These are phyloP conservation scores for Kobus ellipsiprymnus DNA, from an alignment of 2,113 vertebrate species.

Conservation along the genomic window DNA sequence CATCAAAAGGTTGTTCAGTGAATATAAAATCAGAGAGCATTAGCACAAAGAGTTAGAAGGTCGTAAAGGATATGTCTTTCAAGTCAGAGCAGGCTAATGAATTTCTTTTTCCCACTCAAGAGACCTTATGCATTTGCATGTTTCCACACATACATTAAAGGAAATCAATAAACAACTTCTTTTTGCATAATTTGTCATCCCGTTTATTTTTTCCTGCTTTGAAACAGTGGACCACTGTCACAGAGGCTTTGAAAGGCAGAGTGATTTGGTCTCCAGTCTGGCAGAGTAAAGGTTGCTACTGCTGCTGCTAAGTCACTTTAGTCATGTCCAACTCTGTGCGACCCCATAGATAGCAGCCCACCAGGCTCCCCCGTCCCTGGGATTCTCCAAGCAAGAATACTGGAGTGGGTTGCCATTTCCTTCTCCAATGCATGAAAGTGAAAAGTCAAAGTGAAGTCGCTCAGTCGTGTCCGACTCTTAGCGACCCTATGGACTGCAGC, in stretches of 20 bases:
- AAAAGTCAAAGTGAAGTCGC: no score
- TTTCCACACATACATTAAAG: not conserved
- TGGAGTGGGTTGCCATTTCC: no score
- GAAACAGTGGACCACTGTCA: not conserved
- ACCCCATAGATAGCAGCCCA: no score
- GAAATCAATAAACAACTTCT: not conserved
- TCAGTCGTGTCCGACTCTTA: no score
- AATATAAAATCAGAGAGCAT: slow-evolving; percentile 19
- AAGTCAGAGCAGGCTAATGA: not conserved
- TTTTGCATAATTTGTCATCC: not conserved
- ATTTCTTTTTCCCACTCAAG: slow-evolving; percentile 1
- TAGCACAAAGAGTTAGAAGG: not conserved
- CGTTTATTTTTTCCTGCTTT: slow-evolving; percentile 8
- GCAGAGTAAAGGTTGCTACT: not conserved
- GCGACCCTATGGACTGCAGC: no score
- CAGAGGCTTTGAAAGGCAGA: not conserved
- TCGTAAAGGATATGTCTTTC: not conserved
- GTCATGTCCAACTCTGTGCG: no score
- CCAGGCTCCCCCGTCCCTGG: no score
- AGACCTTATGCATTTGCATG: not conserved
- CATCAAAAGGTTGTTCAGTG: not conserved
- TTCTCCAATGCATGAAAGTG: no score
- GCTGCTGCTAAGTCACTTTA: no score
- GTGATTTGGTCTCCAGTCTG: not conserved
- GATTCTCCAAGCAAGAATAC: no score